phyloP scores from a whole-genome alignment of 2,888 invertebrate genomes.

The Gryllus longicercus region DNA sequence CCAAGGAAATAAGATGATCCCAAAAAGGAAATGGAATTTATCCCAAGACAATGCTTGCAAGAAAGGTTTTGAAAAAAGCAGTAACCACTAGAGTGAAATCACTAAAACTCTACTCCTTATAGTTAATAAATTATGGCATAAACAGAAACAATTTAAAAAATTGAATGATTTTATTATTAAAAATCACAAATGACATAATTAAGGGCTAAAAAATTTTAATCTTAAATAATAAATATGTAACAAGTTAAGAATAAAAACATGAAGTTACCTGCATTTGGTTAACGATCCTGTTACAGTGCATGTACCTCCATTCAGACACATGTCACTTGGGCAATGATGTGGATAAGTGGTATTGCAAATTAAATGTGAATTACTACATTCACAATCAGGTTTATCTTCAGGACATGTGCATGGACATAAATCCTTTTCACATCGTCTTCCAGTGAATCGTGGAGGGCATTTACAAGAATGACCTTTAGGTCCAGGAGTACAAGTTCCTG shows the following conservation, averaged over 20 bases:
- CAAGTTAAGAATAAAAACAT: background rate
- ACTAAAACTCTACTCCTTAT: too few relatives aligned
- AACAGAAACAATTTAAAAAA: too few relatives aligned
- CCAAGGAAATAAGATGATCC: too few relatives aligned
- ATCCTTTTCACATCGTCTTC: constrained; percentile 54
- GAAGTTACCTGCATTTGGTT: constrained; percentile 50
- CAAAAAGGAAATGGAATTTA: too few relatives aligned
- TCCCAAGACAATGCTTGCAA: too few relatives aligned
- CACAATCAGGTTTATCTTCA: constrained; percentile 38
- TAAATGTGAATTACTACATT: constrained; percentile 37
- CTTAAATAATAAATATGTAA: background rate
- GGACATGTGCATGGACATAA: constrained; percentile 48
- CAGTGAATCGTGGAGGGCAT: constrained; percentile 50
- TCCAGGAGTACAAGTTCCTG: constrained; percentile 45
- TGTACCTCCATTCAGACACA: constrained; percentile 56
- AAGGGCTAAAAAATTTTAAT: background rate
- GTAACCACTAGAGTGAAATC: too few relatives aligned
- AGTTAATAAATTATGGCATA: too few relatives aligned
- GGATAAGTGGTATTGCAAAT: constrained; percentile 28
- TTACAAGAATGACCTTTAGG: constrained; percentile 48
- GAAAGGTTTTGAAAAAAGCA: too few relatives aligned
- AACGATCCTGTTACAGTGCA: constrained; percentile 51
- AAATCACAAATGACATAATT: too few relatives aligned
- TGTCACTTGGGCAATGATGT: constrained; percentile 45
- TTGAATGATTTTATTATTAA: too few relatives aligned